Percentiles rank a stretch among this genome's conserved stretches.
These are phyloP conservation scores for Cheilosia vulpina DNA, from an alignment of 2,888 invertebrate genomes.

Conservation along the genomic window DNA sequence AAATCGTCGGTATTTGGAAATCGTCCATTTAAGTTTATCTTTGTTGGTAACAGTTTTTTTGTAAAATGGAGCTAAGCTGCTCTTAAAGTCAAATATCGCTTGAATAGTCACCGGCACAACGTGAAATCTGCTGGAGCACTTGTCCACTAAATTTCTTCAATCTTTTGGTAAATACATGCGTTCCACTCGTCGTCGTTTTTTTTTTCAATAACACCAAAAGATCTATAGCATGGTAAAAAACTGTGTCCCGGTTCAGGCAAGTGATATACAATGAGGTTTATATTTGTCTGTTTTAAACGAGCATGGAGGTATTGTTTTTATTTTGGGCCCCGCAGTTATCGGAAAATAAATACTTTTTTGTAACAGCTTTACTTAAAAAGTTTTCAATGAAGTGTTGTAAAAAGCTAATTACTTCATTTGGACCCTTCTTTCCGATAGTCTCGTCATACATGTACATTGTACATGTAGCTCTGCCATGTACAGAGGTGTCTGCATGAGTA, in stretches of 20 bases:
- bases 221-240: constrained; percentile 43
- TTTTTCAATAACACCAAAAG: constrained; percentile 53
- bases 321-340: too few relatives aligned
- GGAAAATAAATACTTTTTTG: constrained; percentile 49
- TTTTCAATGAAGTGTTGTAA: neutral
- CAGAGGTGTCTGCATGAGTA: neutral
- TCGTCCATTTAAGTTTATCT: too few relatives aligned
- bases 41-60: too few relatives aligned
- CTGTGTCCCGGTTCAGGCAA: constrained; percentile 40
- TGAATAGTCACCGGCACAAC: constrained; percentile 4
- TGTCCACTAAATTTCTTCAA: constrained; percentile 20
- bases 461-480: neutral
- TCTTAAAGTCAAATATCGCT: too few relatives aligned
- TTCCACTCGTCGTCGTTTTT: constrained; percentile 42
- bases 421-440: constrained; percentile 39
- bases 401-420: constrained; percentile 48
- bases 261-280: too few relatives aligned
- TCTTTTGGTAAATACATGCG: constrained; percentile 34
- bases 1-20: too few relatives aligned
- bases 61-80: too few relatives aligned
- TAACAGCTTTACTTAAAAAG: constrained; percentile 36
- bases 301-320: too few relatives aligned
- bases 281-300: too few relatives aligned
- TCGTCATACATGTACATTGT: neutral
- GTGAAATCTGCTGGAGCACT: neutral